A percentile compares a stretch with the other conserved stretches of the same genome.
These are phyloP conservation scores for Actenoides hombroni DNA, from an alignment of 2,113 vertebrate species.

Conservation along the genomic window DNA sequence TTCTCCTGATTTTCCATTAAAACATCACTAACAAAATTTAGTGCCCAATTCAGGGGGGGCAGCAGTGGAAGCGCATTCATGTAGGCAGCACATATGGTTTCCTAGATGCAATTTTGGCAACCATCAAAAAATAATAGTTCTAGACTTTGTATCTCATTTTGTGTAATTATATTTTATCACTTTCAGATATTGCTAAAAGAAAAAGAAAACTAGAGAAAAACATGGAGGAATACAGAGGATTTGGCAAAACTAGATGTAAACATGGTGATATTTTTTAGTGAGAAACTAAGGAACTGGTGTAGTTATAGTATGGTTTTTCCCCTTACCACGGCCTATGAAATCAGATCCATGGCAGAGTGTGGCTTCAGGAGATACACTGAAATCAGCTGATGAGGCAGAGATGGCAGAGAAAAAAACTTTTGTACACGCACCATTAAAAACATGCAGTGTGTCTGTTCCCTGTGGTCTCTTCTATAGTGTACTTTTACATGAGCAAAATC, in stretches of 20 bases:
- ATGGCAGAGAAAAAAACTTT: not conserved
- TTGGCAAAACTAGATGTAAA: not conserved
- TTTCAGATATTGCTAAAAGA: not conserved
- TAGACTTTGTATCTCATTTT: not conserved
- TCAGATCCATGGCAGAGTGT: not conserved
- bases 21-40: not conserved
- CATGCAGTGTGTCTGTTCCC: not conserved
- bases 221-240: not conserved
- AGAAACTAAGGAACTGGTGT: not conserved
- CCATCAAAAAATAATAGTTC: not conserved
- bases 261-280: not conserved
- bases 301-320: not conserved
- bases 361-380: not conserved
- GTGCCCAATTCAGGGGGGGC: not conserved
- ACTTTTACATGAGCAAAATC: not conserved
- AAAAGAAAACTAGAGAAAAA: not conserved
- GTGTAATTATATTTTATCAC: not conserved
- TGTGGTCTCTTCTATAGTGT: not conserved
- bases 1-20: not conserved
- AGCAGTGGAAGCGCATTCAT: not conserved
- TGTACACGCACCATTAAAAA: not conserved
- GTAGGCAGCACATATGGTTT: not conserved
- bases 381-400: not conserved
- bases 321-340: not conserved
- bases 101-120: slow-evolving; percentile 18